A percentile compares a stretch with the other conserved stretches of the same genome.
These are phyloP conservation scores for Sesamia nonagrioides DNA, from an alignment of 1,140 invertebrate species.

Conservation along the genomic window DNA sequence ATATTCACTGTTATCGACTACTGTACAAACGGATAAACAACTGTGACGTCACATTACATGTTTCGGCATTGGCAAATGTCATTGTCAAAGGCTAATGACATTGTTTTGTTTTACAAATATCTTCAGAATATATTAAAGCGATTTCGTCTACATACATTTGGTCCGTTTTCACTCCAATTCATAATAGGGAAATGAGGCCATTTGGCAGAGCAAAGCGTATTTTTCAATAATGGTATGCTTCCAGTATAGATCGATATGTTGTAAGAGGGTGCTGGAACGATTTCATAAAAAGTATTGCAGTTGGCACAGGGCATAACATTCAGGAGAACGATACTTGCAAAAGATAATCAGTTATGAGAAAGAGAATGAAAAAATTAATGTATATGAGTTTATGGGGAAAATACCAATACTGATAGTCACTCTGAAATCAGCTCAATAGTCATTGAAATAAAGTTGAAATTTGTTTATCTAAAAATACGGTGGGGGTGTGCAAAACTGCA, in stretches of 20 bases:
- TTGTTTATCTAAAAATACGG: no score
- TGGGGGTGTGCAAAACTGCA: no score
- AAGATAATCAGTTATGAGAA: background rate
- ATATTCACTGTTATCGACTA: background rate
- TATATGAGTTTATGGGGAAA: no score
- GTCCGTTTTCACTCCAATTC: background rate
- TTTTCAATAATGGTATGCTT: no score
- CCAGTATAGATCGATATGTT: background rate
- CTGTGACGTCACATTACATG: background rate
- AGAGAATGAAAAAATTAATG: background rate
- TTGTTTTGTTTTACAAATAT: background rate
- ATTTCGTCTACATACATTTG: background rate
- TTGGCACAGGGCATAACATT: background rate
- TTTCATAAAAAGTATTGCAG: background rate
- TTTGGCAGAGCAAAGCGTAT: background rate
- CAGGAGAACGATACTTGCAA: background rate
- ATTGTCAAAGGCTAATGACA: background rate
- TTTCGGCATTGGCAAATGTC: background rate
- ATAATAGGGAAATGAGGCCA: background rate
- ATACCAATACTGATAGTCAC: no score
- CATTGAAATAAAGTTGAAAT: no score
- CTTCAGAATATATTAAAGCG: background rate
- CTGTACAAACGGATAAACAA: conserved; percentile 7
- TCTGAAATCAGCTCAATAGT: no score
- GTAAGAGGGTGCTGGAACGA: background rate